Conservation (phyloP, 2,797 vertebrate species). For the Epinephelus awoara region DNA sequence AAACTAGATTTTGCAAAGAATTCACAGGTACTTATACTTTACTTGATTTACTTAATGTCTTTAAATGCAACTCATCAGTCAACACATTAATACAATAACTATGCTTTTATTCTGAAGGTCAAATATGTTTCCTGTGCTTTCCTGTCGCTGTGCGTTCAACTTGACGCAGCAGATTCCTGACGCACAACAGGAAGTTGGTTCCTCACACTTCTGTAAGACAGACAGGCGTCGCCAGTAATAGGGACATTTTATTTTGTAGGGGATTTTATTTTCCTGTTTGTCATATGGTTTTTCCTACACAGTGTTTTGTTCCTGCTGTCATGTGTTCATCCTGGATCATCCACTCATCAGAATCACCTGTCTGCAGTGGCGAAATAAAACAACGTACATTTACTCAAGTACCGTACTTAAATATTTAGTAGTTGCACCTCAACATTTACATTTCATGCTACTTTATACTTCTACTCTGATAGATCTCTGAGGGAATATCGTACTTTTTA, state of each 20-base stretch:
- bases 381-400: too few relatives aligned
- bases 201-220: background rate
- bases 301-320: background rate
- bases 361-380: too few relatives aligned
- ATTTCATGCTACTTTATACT: background rate
- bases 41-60: too few relatives aligned
- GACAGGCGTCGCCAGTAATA: background rate
- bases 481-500: too few relatives aligned
- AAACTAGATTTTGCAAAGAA: too few relatives aligned
- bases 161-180: slow-evolving; percentile 16
- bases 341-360: too few relatives aligned
- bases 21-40: too few relatives aligned
- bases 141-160: background rate
- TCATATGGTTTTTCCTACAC: too few relatives aligned
- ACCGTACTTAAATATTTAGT: background rate
- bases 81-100: too few relatives aligned
- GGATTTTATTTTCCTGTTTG: background rate
- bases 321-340: background rate
- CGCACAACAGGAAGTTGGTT: slow-evolving; percentile 66
- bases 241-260: background rate
- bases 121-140: background rate
- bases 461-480: background rate
- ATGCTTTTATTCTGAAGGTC: slow-evolving; percentile 13
- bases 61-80: too few relatives aligned
- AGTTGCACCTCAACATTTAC: background rate